A percentile compares a stretch with the other conserved stretches of the same genome.
phyloP scores from a whole-genome alignment of 2,797 vertebrate species.

The Protonibea diacanthus region DNA sequence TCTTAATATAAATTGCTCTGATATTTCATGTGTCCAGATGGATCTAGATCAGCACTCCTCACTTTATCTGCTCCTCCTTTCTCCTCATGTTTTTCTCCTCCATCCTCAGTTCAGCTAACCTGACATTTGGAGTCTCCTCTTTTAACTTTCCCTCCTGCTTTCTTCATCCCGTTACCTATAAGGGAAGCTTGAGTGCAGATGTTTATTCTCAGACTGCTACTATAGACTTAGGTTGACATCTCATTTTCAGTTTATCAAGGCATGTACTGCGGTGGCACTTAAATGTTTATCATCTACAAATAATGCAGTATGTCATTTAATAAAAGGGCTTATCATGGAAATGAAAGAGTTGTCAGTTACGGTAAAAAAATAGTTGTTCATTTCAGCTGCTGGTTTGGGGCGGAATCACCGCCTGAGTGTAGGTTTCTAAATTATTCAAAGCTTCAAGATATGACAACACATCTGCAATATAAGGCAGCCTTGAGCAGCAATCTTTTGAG shows the following conservation, averaged over 20 bases:
- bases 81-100: neutral
- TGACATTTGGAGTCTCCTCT: neutral
- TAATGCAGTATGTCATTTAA: neutral
- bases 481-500: slow-evolving; percentile 4
- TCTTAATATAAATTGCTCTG: slow-evolving; percentile 25
- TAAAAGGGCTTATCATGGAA: neutral
- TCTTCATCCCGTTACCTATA: neutral
- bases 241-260: neutral
- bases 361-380: slow-evolving; percentile 3
- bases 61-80: neutral
- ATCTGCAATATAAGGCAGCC: slow-evolving; percentile 10
- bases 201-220: neutral
- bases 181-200: neutral
- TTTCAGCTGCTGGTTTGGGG: slow-evolving; percentile 6
- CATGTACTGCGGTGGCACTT: neutral
- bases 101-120: neutral
- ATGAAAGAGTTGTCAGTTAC: neutral
- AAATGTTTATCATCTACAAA: neutral
- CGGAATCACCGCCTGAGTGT: slow-evolving; percentile 2
- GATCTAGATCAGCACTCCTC: slow-evolving; percentile 29
- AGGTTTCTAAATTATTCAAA: slow-evolving; percentile 33
- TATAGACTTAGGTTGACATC: neutral
- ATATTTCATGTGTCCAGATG: slow-evolving; percentile 36
- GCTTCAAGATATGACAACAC: slow-evolving; percentile 14
- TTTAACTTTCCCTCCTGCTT: neutral